Evolutionary conservation across 2,888 invertebrate species (phyloP).

Genomic region (Drosophila mercatorum): DNA sequence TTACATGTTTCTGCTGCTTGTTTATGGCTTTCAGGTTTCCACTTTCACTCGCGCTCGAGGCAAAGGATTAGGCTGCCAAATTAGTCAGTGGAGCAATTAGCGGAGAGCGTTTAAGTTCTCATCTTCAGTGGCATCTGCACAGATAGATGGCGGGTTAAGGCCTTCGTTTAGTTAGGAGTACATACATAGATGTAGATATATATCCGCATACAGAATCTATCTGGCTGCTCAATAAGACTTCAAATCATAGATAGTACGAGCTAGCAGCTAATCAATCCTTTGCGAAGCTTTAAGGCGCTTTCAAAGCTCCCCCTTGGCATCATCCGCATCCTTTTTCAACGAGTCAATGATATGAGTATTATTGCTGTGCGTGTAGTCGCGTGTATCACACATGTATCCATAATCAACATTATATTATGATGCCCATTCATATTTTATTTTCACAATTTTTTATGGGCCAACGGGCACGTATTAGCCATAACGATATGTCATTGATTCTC

Average conservation of each 20-base stretch:
- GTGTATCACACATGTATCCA: slow-evolving; percentile 32
- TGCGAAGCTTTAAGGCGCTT: not conserved
- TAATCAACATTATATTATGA: slow-evolving; percentile 60
- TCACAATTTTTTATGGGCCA: slow-evolving; percentile 61
- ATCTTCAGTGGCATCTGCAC: slow-evolving; percentile 1
- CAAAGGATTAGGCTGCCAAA: slow-evolving; percentile 38
- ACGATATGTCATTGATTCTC: slow-evolving; percentile 79
- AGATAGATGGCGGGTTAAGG: not conserved
- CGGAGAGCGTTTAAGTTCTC: slow-evolving; percentile 21
- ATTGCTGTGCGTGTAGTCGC: slow-evolving; percentile 6
- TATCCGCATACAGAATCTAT: no score
- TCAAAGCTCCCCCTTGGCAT: not conserved
- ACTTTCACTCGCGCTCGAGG: slow-evolving; percentile 10
- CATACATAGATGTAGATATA: not conserved
- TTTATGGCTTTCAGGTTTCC: slow-evolving; percentile 11
- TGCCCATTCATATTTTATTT: slow-evolving; percentile 55
- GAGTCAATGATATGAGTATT: slow-evolving; percentile 44
- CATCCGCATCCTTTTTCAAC: not conserved
- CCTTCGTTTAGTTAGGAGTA: not conserved
- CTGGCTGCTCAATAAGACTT: not conserved
- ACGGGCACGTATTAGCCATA: slow-evolving; percentile 72
- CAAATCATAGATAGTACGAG: not conserved
- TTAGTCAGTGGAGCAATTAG: slow-evolving; percentile 47
- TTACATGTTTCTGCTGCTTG: slow-evolving; percentile 24
- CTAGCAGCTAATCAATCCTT: no score